Conservation (phyloP, 2,888 invertebrate species). For the Oasisia sp. region DNA sequence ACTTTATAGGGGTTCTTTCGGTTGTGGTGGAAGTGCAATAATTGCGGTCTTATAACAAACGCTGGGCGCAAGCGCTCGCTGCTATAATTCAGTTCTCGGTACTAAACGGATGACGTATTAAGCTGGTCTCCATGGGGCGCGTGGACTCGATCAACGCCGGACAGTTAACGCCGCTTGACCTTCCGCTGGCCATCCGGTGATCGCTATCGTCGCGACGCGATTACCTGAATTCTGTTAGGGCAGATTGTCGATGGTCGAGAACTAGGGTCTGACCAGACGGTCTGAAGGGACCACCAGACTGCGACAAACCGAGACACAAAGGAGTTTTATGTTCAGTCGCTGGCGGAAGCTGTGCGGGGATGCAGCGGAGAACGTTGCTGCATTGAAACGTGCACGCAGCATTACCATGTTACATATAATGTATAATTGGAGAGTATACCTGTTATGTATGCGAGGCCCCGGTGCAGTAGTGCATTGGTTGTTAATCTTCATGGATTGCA, state of each 20-base stretch:
- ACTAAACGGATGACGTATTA: neutral
- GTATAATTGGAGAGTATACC: too few species aligned
- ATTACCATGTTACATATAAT: too few species aligned
- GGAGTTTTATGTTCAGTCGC: neutral
- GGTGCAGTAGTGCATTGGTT: too few species aligned
- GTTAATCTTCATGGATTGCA: too few species aligned
- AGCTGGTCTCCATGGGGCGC: neutral
- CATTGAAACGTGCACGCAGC: neutral
- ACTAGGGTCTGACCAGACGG: neutral
- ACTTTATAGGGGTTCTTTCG: too few species aligned
- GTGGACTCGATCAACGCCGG: neutral
- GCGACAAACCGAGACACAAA: neutral
- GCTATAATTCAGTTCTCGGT: neutral
- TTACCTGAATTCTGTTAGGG: neutral
- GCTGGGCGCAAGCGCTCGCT: neutral
- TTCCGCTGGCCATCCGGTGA: neutral
- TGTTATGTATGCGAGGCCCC: too few species aligned
- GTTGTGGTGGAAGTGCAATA: too few species aligned
- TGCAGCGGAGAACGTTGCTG: neutral
- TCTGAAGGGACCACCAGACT: neutral
- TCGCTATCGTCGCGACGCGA: neutral
- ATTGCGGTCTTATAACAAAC: neutral
- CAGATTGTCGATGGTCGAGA: neutral
- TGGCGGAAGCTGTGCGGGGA: neutral
- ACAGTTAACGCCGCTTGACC: neutral